Base-by-base conservation (phyloP, 2,113 vertebrate genomes). In the Tupaia tana region DNA sequence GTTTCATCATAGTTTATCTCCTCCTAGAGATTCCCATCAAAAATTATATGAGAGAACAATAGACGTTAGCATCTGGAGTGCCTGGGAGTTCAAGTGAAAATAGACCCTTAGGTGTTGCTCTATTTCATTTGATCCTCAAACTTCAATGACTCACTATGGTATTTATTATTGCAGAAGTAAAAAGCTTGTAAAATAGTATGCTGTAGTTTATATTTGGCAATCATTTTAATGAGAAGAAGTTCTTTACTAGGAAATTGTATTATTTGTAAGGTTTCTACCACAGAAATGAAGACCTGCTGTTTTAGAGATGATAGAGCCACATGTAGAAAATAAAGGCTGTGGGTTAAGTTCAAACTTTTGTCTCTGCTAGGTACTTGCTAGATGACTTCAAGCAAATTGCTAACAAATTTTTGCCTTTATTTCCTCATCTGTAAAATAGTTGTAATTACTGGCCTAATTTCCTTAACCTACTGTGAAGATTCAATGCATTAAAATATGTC, bases 1-100 rank as follows among this genome's bases (percentile, higher is more conserved):
- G 15, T 66, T 52, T 91, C 73, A 64, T 89, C 34, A 43, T 15
- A 82, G 52, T 92, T 90, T 27, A 6, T 73, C 43, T 80, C 66
- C 69, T 94, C 13, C 58, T 89, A 58, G 74, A 86, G 25, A 93
- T 75, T 93, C 22, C 7, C 67, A 59, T 90, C 22, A 61, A 88
- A 75, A 95, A 54, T 13, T 31, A n/a, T 1, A n/a, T 25, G 24
- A 59, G 3, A 89, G 27, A 70, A 63, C 31, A 56, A 63, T 18
- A 66, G 24, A 14, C 2, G 1, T 16, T 66, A 61, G 29, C 10
- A 78, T 73, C 19, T 67, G 29, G 1, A 15, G 9, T 18, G 8
- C 59, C 31, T 10, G n/a, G 1, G 29, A 73, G 16, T 64, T 91
- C 43, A 59, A 70, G 14, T 25, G 52, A 63, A 27, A 82, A 73